Evolutionary conservation across 2,888 invertebrate genomes (phyloP).

Genomic region (Caradrina kadenii): DNA sequence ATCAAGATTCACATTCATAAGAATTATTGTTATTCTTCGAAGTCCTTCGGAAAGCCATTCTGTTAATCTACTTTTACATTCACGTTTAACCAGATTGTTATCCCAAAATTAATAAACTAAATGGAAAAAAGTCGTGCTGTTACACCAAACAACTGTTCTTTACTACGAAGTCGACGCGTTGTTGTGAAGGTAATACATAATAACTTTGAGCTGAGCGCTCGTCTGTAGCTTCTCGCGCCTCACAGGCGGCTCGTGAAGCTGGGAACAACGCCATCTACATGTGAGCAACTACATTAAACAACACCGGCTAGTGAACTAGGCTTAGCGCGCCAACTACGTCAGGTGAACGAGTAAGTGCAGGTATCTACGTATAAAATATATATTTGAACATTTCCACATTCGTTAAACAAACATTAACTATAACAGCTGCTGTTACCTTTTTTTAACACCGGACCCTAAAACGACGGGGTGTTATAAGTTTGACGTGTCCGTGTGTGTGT

Average conservation of each 20-base stretch:
- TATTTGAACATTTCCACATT: too few relatives aligned
- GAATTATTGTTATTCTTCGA: background rate
- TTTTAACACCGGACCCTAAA: too few relatives aligned
- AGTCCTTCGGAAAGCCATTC: background rate
- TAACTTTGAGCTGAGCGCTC: constrained; percentile 9
- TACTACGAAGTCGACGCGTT: background rate
- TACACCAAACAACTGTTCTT: constrained; percentile 7
- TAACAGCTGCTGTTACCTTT: too few relatives aligned
- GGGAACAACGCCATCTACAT: constrained; percentile 29
- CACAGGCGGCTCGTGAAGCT: constrained; percentile 27
- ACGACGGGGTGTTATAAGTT: too few relatives aligned
- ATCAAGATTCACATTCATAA: background rate
- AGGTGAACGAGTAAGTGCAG: background rate
- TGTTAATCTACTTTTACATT: background rate
- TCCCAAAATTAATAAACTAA: background rate
- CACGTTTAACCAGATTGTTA: background rate
- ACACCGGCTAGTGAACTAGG: constrained; percentile 6
- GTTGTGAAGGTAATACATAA: background rate
- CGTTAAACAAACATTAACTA: too few relatives aligned
- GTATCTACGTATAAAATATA: too few relatives aligned
- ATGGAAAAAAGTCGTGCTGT: background rate
- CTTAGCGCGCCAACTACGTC: background rate
- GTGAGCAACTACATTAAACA: constrained; percentile 5
- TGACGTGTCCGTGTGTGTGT: too few relatives aligned
- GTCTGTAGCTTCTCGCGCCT: constrained; percentile 28